Evolutionary conservation across 1,140 invertebrate species (phyloP).

Genomic region (Cydia fagiglandana): DNA sequence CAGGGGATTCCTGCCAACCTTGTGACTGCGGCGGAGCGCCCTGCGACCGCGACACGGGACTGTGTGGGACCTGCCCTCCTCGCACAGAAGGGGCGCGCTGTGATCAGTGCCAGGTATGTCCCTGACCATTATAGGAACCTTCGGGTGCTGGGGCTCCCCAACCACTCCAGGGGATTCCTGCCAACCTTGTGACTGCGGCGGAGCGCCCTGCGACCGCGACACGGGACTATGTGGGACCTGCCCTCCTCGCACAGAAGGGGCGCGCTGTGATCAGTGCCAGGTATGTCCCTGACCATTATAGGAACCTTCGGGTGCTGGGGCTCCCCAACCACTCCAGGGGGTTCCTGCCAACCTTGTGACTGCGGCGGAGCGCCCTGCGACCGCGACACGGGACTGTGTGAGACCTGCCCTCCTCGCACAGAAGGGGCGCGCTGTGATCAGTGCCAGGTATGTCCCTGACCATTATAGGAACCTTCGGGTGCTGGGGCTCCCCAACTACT

Average conservation of each 20-base stretch:
- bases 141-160: slow-evolving; percentile 94
- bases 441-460: slow-evolving; percentile 51
- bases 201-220: slow-evolving; percentile 86
- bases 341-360: slow-evolving; percentile 87
- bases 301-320: slow-evolving; percentile 94
- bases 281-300: slow-evolving; percentile 39
- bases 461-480: no score
- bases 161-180: slow-evolving; percentile 85
- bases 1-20: slow-evolving; percentile 86
- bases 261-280: slow-evolving; percentile 66
- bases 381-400: slow-evolving; percentile 87
- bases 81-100: slow-evolving; percentile 68
- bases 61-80: slow-evolving; percentile 90
- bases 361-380: slow-evolving; percentile 92
- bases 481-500: no score
- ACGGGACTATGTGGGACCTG: slow-evolving; percentile 93
- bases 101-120: slow-evolving; percentile 62
- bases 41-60: slow-evolving; percentile 87
- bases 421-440: slow-evolving; percentile 67
- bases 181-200: slow-evolving; percentile 89
- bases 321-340: slow-evolving; percentile 85
- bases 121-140: no score
- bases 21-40: slow-evolving; percentile 92
- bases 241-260: slow-evolving; percentile 77
- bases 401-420: slow-evolving; percentile 85